Evolutionary conservation across 2,113 vertebrate genomes (phyloP), one percentile per base, ranked within the genome.

Genomic region (Clinocottus analis): DNA sequence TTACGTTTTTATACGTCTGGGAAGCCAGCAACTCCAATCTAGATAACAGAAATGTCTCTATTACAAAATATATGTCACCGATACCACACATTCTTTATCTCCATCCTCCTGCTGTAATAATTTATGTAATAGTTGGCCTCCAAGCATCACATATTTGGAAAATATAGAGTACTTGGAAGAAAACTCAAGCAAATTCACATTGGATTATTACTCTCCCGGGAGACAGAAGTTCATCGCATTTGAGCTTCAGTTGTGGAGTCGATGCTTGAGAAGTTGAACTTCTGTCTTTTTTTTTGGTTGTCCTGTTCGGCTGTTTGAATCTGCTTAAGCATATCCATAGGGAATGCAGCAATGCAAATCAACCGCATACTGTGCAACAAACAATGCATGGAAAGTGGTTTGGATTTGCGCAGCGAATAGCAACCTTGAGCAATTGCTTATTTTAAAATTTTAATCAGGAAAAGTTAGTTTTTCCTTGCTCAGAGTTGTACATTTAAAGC

Each of bases 211-310:
- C 62, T 65, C 69, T 71, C 41, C 55, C 16, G 0, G 53, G 43
- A 75, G 82, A 75, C 72, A 82, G 37, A 43, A 41, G 25, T 69
- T 64, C 31, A 77, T 84, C 58, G 43, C 41, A 77, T 71, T 60
- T 61, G 33, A 53, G 51, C 69, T 27, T 25, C 68, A 72, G 29
- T 21, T n/a, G 69, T 14, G 9, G 37, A 65, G 13, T 87, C 79
- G 27, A 64, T 74, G 55, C 71, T 79, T 33, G 5, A 37, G 47
- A 56, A 33, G 53, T 68, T 53, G 41, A 75, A 71, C 37, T 25
- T 65, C 11, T 39, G 16, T 72, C 33, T 82, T 60, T 68, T 59
- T n/a, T 55, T 29, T 51, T 53, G 43, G 33, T 67, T 14, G 2
- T 65, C 68, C 51, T 61, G 29, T 62, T 70, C 35, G 29, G 37